A percentile compares a stretch with the other conserved stretches of the same genome.
Evolutionary conservation across 2,113 vertebrate genomes (phyloP).

Genomic region (Nicator chloris): DNA sequence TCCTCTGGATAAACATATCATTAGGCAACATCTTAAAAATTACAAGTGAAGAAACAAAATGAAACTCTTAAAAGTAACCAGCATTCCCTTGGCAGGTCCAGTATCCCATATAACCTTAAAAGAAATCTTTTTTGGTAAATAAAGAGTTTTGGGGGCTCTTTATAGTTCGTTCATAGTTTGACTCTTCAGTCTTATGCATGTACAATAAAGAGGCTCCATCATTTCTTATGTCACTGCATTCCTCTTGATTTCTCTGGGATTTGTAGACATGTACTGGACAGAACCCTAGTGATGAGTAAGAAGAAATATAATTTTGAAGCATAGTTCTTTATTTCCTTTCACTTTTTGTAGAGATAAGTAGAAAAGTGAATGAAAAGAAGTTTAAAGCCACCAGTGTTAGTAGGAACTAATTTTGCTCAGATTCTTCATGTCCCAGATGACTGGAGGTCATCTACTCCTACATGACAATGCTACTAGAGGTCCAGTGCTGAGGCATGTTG

Average conservation of each 20-base stretch:
- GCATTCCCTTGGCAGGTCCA: not conserved
- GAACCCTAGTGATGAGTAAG: not conserved
- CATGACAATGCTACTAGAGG: not conserved
- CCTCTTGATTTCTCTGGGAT: not conserved
- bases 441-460: too few species aligned
- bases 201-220: not conserved
- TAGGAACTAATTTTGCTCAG: not conserved
- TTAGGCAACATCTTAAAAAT: not conserved
- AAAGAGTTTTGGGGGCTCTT: not conserved
- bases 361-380: not conserved
- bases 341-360: not conserved
- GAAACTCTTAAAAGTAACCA: not conserved
- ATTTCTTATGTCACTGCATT: not conserved
- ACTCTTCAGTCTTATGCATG: not conserved
- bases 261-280: not conserved
- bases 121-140: not conserved
- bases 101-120: not conserved
- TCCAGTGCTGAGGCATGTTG: not conserved
- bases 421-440: not conserved
- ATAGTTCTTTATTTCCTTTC: not conserved
- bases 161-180: not conserved
- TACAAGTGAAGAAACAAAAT: not conserved
- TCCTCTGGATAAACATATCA: not conserved
- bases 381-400: not conserved
- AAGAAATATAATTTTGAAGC: not conserved